Base-by-base conservation (phyloP, 1,140 invertebrate species). In the Sesamia nonagrioides region DNA sequence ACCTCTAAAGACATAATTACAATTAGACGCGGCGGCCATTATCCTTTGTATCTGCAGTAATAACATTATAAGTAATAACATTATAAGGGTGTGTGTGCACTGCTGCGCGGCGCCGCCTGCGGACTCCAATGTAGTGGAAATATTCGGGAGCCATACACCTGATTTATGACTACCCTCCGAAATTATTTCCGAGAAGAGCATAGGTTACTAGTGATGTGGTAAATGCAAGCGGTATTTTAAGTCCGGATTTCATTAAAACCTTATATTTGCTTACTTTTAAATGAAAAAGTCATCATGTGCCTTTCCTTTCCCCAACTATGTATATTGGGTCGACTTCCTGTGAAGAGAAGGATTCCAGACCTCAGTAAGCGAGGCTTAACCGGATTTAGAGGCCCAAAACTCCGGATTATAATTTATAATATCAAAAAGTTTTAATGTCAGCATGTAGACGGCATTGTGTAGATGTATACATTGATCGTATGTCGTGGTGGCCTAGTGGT, bases 141-240 rank as follows among this genome's bases (percentile, higher is more conserved):
- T 13, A n/a, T 48, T 68, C 63, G 42, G 63, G 63, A 68, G 63
- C 63, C 63, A 68, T 27, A 68, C 42, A 1, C 18, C 42, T 69
- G 66, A 69, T 69, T 27, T 69, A 69, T 69, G 11, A n/a, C 66
- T 50, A 50, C 66, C 66, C 66, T 48, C 9, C 7, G 6, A 45
- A 50, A 69, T 69, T 15, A 69, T 63, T 63, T 63, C 35, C 42
- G 42, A 27, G 66, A 50, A 33, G 66, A 69, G 66, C 42, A 50
- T 69, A 69, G 66, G 66, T 69, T 33, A 69, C 66, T 69, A 69
- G 66, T 50, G 66, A 69, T 33, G 66, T 21, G 6, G n/a, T 1
- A 0, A 66, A 69, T 18, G 21, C 8, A 11, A 13, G 13, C 8
- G 15, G 35, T 5, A 61, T 15, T n/a, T 3, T n/a, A 35, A 37